phyloP scores from a whole-genome alignment of 2,888 invertebrate genomes.

The Leptogaster cylindrica region DNA sequence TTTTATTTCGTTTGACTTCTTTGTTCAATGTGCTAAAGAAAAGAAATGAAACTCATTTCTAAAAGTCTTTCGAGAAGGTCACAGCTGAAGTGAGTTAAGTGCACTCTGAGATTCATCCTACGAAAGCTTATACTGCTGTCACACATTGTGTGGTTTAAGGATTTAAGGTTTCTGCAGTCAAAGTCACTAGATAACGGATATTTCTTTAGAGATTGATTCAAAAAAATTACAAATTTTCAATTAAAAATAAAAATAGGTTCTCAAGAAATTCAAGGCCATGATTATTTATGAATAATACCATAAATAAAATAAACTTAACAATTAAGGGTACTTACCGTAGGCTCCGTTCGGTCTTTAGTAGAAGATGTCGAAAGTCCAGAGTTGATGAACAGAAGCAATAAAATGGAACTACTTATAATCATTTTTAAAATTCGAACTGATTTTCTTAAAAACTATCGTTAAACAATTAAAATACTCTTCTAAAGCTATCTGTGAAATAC shows the following conservation, averaged over 20 bases:
- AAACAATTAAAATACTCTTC: slow-evolving; percentile 13
- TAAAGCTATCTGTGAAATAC: neutral
- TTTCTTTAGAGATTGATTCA: no score
- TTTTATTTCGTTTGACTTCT: no score
- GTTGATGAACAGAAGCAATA: slow-evolving; percentile 23
- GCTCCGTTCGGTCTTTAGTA: slow-evolving; percentile 16
- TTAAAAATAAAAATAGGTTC: no score
- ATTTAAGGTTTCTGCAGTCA: no score
- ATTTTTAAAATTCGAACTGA: no score
- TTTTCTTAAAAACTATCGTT: slow-evolving; percentile 1
- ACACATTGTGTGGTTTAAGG: neutral
- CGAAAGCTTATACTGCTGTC: neutral
- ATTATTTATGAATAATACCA: neutral
- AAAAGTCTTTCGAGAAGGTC: neutral
- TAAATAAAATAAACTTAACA: neutral
- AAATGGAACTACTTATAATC: slow-evolving; percentile 30
- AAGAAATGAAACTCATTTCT: no score
- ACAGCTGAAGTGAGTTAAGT: neutral
- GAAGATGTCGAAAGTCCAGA: slow-evolving; percentile 18
- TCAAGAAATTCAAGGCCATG: neutral
- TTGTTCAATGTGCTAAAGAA: no score
- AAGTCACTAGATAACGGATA: no score
- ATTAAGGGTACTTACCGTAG: slow-evolving; percentile 18
- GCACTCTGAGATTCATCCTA: no score
- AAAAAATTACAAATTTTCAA: no score